Conservation (phyloP, 2,797 vertebrate genomes). For the Xiphophorus birchmanni region DNA sequence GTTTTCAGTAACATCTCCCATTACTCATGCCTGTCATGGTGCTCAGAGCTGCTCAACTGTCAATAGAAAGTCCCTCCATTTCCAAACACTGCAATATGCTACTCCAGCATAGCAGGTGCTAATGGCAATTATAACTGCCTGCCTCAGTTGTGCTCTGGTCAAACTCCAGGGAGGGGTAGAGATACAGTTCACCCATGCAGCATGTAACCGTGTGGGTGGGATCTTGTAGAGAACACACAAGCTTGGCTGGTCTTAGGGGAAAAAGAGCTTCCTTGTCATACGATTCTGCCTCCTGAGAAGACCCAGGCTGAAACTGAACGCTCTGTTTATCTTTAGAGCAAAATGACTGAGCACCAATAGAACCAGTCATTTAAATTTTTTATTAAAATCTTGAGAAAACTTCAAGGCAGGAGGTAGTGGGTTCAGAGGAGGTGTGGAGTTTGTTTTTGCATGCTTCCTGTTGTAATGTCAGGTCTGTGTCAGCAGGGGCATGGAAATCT, state of each 20-base stretch:
- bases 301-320: slow-evolving; percentile 49
- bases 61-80: slow-evolving; percentile 35
- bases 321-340: slow-evolving; percentile 59
- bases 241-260: slow-evolving; percentile 20
- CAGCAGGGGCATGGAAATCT: slow-evolving; percentile 43
- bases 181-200: slow-evolving; percentile 40
- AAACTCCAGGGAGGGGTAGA: slow-evolving; percentile 59
- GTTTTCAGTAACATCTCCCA: background rate
- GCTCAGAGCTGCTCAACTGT: slow-evolving; percentile 2
- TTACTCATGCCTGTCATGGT: slow-evolving; percentile 9
- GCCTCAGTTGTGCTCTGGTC: slow-evolving; percentile 48
- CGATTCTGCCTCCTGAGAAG: slow-evolving; percentile 45
- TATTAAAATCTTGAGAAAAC: slow-evolving; percentile 50
- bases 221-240: slow-evolving; percentile 34
- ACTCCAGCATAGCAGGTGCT: slow-evolving; percentile 55
- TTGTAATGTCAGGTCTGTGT: slow-evolving; percentile 43
- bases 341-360: slow-evolving; percentile 42
- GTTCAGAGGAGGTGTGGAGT: slow-evolving; percentile 41
- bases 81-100: slow-evolving; percentile 29
- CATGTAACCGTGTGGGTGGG: slow-evolving; percentile 49
- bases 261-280: slow-evolving; percentile 30
- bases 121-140: slow-evolving; percentile 56
- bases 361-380: slow-evolving; percentile 46
- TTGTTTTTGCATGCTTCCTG: slow-evolving; percentile 36
- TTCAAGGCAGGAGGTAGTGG: background rate